Percentiles rank a stretch among this genome's conserved stretches.
Conservation (phyloP, 2,888 invertebrate genomes). For the Cataglyphis livida region DNA sequence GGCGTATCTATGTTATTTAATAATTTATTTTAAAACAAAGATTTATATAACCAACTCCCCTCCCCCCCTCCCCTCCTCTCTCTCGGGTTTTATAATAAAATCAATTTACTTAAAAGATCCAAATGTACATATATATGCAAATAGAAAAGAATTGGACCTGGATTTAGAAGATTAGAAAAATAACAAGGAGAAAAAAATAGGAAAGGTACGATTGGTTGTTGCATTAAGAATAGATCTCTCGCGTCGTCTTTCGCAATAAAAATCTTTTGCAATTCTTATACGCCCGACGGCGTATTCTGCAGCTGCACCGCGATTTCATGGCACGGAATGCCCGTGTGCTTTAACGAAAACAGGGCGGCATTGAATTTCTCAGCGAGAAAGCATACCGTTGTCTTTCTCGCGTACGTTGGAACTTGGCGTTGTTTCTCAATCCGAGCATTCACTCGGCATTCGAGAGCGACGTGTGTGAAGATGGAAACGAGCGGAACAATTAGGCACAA, state of each 20-base stretch:
- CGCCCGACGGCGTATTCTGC: neutral
- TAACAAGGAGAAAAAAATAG: neutral
- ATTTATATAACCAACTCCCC: neutral
- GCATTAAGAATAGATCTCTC: neutral
- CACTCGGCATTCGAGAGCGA: constrained; percentile 46
- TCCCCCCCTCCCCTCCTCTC: too few relatives aligned
- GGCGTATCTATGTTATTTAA: neutral
- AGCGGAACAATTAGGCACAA: constrained; percentile 45
- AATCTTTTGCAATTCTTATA: neutral
- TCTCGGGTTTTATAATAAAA: neutral
- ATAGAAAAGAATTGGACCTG: neutral
- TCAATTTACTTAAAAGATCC: neutral
- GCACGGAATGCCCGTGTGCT: constrained; percentile 24
- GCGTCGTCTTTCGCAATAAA: constrained; percentile 16
- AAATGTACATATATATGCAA: neutral
- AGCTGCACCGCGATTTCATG: constrained; percentile 13
- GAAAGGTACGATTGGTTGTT: neutral
- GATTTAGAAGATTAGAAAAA: neutral
- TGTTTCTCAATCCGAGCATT: constrained; percentile 43
- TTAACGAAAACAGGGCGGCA: constrained; percentile 33
- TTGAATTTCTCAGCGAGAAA: constrained; percentile 22
- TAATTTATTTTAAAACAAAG: neutral
- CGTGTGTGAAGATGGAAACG: constrained; percentile 50
- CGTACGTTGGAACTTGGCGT: constrained; percentile 28
- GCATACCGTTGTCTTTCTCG: neutral